Evolutionary conservation across 1,140 invertebrate genomes (phyloP).

Genomic region (Solenopsis fugax): DNA sequence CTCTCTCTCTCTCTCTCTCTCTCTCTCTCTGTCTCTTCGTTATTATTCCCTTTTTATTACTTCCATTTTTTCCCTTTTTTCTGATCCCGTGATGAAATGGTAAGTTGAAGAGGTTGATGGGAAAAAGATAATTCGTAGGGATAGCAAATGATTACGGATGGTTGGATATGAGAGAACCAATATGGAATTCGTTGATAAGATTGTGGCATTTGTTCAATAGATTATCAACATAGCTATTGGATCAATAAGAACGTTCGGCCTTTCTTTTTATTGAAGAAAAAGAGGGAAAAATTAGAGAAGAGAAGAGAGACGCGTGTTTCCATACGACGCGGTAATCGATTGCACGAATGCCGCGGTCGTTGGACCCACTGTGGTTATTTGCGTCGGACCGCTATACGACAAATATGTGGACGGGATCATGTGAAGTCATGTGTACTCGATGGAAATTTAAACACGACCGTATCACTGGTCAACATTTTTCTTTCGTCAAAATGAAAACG

Average conservation of each 20-base stretch:
- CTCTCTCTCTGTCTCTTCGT: slow-evolving; percentile 20
- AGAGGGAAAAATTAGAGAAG: not conserved
- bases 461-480: not conserved
- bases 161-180: slow-evolving; percentile 53
- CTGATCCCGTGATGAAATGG: not conserved
- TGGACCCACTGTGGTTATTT: slow-evolving; percentile 42
- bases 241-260: slow-evolving; percentile 64
- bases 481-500: not conserved
- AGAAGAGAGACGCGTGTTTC: slow-evolving; percentile 3
- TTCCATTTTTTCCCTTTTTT: not conserved
- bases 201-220: slow-evolving; percentile 67
- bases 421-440: not conserved
- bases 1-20: slow-evolving; percentile 46
- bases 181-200: slow-evolving; percentile 77
- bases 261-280: slow-evolving; percentile 8
- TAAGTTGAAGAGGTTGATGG: not conserved
- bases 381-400: not conserved
- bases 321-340: slow-evolving; percentile 26
- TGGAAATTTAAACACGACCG: slow-evolving; percentile 25
- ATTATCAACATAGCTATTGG: slow-evolving; percentile 71
- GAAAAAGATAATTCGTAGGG: slow-evolving; percentile 1
- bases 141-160: slow-evolving; percentile 25
- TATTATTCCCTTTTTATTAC: slow-evolving; percentile 2
- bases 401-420: slow-evolving; percentile 33
- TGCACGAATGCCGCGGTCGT: slow-evolving; percentile 29